A percentile compares a stretch with the other conserved stretches of the same genome.
Evolutionary conservation across 53 echinoderm and acorn worm genomes (phyloP).

Genomic region (Henricia sp.): DNA sequence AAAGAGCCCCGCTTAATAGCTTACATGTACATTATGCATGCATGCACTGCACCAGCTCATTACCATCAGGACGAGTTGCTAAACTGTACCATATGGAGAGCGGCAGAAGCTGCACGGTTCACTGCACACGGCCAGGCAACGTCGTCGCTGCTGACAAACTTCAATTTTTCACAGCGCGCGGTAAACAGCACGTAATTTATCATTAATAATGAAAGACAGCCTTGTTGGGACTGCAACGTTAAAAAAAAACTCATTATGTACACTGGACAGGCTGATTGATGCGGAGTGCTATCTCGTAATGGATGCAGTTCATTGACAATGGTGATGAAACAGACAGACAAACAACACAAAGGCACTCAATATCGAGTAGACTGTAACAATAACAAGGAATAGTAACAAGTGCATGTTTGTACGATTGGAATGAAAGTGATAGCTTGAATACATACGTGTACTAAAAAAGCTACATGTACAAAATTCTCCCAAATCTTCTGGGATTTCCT

Average conservation of each 20-base stretch:
- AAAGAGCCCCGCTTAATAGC: too few species aligned
- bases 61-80: not conserved
- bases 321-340: too few species aligned
- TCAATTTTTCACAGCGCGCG: not conserved
- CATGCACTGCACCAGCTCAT: constrained; percentile 5
- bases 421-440: too few species aligned
- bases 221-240: not conserved
- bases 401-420: too few species aligned
- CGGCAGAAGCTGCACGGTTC: not conserved
- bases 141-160: not conserved
- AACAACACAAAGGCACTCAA: too few species aligned
- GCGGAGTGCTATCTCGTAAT: not conserved
- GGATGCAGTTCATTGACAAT: too few species aligned
- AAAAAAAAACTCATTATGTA: not conserved
- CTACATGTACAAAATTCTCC: too few species aligned
- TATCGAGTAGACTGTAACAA: too few species aligned
- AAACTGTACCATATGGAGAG: constrained; percentile 18
- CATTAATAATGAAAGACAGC: constrained; percentile 14
- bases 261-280: not conserved
- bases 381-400: too few species aligned
- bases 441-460: too few species aligned
- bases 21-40: too few species aligned
- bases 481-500: too few species aligned
- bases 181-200: not conserved
- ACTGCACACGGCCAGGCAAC: not conserved